These are phyloP conservation scores for Hyperoodon ampullatus DNA, from an alignment of 2,113 vertebrate genomes.

Conservation along the genomic window DNA sequence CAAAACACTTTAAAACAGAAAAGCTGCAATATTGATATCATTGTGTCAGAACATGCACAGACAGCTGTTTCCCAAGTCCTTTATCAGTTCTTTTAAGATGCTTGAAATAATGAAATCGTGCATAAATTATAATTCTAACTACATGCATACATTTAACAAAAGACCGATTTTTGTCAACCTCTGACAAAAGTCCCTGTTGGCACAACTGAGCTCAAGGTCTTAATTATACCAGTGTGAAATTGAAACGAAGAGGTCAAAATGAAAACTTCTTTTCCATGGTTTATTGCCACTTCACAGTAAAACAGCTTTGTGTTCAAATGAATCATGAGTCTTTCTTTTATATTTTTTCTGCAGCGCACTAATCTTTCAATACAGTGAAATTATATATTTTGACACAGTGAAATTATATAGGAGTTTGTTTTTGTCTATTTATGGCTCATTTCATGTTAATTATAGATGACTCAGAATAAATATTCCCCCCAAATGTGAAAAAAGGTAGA, in stretches of 20 bases:
- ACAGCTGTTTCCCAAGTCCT: background rate
- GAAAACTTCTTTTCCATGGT: background rate
- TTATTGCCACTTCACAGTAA: background rate
- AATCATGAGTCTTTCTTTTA: background rate
- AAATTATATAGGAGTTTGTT: background rate
- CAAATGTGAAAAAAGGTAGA: background rate
- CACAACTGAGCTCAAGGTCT: background rate
- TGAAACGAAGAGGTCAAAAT: background rate
- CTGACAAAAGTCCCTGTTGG: background rate
- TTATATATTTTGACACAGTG: background rate
- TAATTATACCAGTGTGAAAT: slow-evolving; percentile 28
- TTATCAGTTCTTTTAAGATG: background rate
- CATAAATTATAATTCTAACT: background rate
- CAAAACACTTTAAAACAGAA: background rate
- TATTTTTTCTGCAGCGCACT: background rate
- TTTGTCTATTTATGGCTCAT: background rate
- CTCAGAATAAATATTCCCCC: background rate
- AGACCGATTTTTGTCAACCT: background rate
- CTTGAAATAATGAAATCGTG: background rate
- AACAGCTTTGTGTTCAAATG: background rate
- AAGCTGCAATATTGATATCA: background rate
- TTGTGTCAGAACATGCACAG: background rate
- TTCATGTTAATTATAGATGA: background rate
- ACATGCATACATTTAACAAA: background rate
- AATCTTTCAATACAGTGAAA: background rate